Conservation (phyloP, 2,797 vertebrate species). For the Rhinichthys osculus region DNA sequence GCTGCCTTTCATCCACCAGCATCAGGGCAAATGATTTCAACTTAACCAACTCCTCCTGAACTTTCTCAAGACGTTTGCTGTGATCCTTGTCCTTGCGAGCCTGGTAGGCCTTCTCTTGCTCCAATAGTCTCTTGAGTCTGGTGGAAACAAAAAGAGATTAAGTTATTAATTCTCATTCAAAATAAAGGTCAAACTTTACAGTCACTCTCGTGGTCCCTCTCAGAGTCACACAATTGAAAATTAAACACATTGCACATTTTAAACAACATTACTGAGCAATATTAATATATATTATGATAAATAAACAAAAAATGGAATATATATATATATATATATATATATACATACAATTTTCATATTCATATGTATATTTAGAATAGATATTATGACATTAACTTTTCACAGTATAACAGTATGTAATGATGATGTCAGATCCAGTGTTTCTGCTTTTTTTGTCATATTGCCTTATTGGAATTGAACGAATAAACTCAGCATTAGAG, state of each 20-base stretch:
- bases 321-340: no score
- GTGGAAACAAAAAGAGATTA: conserved; percentile 47
- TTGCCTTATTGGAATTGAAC: background rate
- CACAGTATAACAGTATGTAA: background rate
- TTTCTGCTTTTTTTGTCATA: background rate
- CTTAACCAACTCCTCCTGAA: conserved; percentile 89
- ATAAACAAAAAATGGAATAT: background rate
- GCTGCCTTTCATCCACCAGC: conserved; percentile 95
- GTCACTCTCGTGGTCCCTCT: background rate
- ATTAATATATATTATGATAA: background rate
- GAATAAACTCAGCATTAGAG: background rate
- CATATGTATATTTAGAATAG: background rate
- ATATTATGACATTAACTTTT: background rate
- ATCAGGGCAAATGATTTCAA: conserved; percentile 95
- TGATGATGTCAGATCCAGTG: background rate
- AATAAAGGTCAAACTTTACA: no score
- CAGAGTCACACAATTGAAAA: background rate
- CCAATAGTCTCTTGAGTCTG: conserved; percentile 93
- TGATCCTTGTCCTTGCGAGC: conserved; percentile 92
- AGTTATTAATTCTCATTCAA: background rate
- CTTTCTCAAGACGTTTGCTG: conserved; percentile 84
- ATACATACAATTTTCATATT: background rate
- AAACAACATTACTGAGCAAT: background rate
- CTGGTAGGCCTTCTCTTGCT: conserved; percentile 95
- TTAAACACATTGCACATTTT: background rate